phyloP scores from a whole-genome alignment of 1,140 invertebrate genomes.

The Calliphora vicina region DNA sequence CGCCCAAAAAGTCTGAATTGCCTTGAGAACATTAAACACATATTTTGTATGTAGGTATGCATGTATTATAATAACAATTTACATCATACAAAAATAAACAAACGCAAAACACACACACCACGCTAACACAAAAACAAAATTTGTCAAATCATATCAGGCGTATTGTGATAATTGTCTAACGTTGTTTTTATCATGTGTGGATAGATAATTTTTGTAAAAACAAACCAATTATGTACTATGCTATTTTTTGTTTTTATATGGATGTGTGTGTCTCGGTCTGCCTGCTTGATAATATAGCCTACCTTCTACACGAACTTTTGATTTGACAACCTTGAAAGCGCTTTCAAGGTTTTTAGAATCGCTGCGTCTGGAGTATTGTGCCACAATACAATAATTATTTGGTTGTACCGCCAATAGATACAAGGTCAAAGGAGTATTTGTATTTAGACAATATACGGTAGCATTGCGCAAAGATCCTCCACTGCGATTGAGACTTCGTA shows the following conservation, averaged over 20 bases:
- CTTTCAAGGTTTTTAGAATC: constrained; percentile 50
- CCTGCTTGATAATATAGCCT: not conserved
- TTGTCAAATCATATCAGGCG: not conserved
- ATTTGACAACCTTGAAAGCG: constrained; percentile 54
- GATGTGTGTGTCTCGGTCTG: not conserved
- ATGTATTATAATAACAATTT: not conserved
- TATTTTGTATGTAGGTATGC: too few relatives aligned
- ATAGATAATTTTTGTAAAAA: constrained; percentile 24
- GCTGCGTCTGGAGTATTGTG: constrained; percentile 53
- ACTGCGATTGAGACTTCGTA: constrained; percentile 30
- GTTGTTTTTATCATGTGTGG: not conserved
- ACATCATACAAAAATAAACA: not conserved
- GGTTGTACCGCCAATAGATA: not conserved
- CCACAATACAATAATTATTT: constrained; percentile 35
- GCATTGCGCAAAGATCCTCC: constrained; percentile 20
- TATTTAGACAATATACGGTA: constrained; percentile 7
- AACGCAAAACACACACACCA: not conserved
- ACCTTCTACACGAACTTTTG: constrained; percentile 50
- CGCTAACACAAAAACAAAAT: not conserved
- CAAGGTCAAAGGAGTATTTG: constrained; percentile 22
- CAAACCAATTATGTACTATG: not conserved
- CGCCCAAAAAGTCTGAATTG: constrained; percentile 45
- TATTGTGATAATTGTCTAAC: not conserved
- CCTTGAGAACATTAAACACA: not conserved
- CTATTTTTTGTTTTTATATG: not conserved